Base-by-base conservation (phyloP, 2,797 vertebrate genomes). In the Picus viridis region DNA sequence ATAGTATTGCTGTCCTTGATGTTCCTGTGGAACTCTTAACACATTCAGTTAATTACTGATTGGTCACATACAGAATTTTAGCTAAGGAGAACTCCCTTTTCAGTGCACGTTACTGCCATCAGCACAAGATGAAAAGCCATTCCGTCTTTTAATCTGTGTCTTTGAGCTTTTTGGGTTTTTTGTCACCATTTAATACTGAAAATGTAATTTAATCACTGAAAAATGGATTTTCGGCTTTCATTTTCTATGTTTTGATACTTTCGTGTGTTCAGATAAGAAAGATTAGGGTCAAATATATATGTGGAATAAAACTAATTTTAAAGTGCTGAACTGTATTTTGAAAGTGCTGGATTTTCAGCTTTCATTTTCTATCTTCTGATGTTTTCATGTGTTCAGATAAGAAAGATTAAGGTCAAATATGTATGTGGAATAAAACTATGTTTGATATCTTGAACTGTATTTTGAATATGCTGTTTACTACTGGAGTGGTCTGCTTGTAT, bases 221-320 rank as follows among this genome's bases (percentile, higher is more conserved):
- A 90, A 89, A 89, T 82, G 51, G 75, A 88, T 92, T 92, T 91
- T 89, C 64, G 88, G 65, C 64, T 90, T 82, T 86, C n/a, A 56
- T 62, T 95, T 92, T 93, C 27, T 88, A 83, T 71, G 64, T 93
- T 89, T 30, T 70, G 63, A 70, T 91, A 67, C 43, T 81, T 90
- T 83, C 77, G 73, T 6, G 9, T 77, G 47, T 68, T 81, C 62
- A 70, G 65, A 72, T 65, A 80, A 51, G 81, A 90, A 87, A 90
- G 82, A 90, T 88, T 89, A 89, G 36, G 56, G 89, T 92, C 81
- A 94, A 79, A 83, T 47, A 82, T 20, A 62, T 51, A 49, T 12
- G 56, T 14, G 22, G 51, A 77, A 62, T 64, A 56, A 77, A 83
- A 76, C 24, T 67, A 16, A 43, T 92, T 87, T 78, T 72, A 8